These are phyloP conservation scores for Ephestia elutella DNA, from an alignment of 1,140 invertebrate species.

Conservation along the genomic window DNA sequence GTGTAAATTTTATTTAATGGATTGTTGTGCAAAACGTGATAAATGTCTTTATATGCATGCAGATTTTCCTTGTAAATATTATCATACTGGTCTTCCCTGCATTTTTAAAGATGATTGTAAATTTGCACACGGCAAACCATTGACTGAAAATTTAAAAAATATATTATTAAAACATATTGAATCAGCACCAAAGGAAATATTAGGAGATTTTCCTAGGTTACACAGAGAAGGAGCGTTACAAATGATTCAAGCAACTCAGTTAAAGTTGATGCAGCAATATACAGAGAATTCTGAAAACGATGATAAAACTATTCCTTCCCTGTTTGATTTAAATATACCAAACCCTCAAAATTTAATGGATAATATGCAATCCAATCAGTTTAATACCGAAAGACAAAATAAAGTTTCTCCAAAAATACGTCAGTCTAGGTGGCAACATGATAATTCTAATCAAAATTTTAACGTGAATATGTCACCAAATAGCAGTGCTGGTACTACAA, in stretches of 20 bases:
- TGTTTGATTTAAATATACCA: slow-evolving; percentile 75
- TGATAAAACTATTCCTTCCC: slow-evolving; percentile 71
- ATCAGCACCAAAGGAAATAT: slow-evolving; percentile 91
- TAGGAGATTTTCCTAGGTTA: slow-evolving; percentile 89
- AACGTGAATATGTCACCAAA: slow-evolving; percentile 58
- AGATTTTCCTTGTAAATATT: slow-evolving; percentile 98
- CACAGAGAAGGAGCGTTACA: slow-evolving; percentile 83
- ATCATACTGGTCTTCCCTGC: slow-evolving; percentile 93
- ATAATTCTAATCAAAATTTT: slow-evolving; percentile 50
- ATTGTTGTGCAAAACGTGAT: slow-evolving; percentile 95
- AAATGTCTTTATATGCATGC: slow-evolving; percentile 98
- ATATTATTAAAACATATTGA: slow-evolving; percentile 89
- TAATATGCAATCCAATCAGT: slow-evolving; percentile 38
- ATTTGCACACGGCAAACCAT: slow-evolving; percentile 91
- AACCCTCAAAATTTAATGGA: slow-evolving; percentile 60
- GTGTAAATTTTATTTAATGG: slow-evolving; percentile 97
- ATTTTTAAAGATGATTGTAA: slow-evolving; percentile 88
- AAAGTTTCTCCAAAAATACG: slow-evolving; percentile 74
- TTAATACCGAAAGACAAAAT: slow-evolving; percentile 56
- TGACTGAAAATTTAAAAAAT: slow-evolving; percentile 82
- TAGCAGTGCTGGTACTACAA: slow-evolving; percentile 36
- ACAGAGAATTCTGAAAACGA: slow-evolving; percentile 49
- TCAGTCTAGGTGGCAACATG: slow-evolving; percentile 77
- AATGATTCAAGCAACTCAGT: slow-evolving; percentile 82
- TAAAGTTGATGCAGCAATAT: slow-evolving; percentile 77